A percentile compares a stretch with the other conserved stretches of the same genome.
These are phyloP conservation scores for Petaurus breviceps DNA, from an alignment of 2,113 vertebrate genomes.

Conservation along the genomic window DNA sequence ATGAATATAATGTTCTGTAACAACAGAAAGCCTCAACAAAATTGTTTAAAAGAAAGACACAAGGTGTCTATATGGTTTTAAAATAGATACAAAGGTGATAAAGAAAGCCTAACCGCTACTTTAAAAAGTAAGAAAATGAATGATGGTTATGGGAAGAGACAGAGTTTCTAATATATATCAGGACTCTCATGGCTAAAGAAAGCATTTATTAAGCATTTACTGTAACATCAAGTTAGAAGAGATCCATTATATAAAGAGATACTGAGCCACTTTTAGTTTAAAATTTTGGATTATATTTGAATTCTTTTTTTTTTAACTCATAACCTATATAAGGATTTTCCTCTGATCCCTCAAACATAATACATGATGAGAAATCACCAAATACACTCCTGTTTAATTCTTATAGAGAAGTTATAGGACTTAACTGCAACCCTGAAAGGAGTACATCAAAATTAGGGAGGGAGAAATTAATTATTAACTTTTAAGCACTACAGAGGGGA, in stretches of 20 bases:
- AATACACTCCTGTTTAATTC: conserved; percentile 39
- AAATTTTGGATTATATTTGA: conserved; percentile 27
- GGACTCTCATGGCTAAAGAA: neutral
- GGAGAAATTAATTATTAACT: conserved; percentile 7
- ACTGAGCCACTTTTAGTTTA: neutral
- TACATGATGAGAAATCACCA: conserved; percentile 33
- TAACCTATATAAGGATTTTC: neutral
- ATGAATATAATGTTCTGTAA: neutral
- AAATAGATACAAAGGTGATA: neutral
- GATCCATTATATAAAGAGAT: conserved; percentile 27
- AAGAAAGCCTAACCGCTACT: neutral
- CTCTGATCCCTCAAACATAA: conserved; percentile 45
- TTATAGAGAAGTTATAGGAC: neutral
- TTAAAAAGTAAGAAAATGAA: conserved; percentile 37
- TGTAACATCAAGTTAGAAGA: conserved; percentile 42
- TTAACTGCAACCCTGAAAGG: neutral
- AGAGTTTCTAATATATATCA: conserved; percentile 22
- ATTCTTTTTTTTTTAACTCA: conserved; percentile 32
- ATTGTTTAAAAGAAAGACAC: neutral
- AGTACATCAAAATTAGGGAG: neutral
- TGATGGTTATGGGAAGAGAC: conserved; percentile 30
- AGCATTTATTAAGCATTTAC: neutral
- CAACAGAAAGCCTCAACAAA: neutral
- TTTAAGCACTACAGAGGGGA: conserved; percentile 18
- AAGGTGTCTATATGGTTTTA: neutral